Conservation (phyloP, 2,797 vertebrate genomes). For the Thaleichthys pacificus region DNA sequence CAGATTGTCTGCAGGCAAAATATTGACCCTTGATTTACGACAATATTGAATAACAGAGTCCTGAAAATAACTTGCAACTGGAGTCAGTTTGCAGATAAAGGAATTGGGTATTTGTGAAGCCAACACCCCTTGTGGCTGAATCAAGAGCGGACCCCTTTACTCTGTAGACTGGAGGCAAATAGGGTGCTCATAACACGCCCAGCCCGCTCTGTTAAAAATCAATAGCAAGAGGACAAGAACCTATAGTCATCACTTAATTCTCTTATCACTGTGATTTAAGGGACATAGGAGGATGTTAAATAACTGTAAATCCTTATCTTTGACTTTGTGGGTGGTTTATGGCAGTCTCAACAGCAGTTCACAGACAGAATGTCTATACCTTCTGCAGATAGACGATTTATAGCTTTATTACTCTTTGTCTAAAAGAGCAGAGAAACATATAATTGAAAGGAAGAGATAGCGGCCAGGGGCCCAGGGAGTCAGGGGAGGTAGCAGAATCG, state of each 20-base stretch:
- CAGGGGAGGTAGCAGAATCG: slow-evolving; percentile 12
- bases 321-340: slow-evolving; percentile 78
- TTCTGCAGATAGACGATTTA: slow-evolving; percentile 68
- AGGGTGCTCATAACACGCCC: slow-evolving; percentile 59
- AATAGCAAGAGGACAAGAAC: slow-evolving; percentile 75
- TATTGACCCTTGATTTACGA: neutral
- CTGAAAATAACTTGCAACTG: slow-evolving; percentile 2
- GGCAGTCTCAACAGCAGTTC: slow-evolving; percentile 76
- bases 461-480: slow-evolving; percentile 44
- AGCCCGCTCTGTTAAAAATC: slow-evolving; percentile 63
- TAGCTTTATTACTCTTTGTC: slow-evolving; percentile 81
- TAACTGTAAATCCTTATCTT: slow-evolving; percentile 81
- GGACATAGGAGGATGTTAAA: slow-evolving; percentile 74
- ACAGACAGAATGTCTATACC: slow-evolving; percentile 74
- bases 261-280: slow-evolving; percentile 75
- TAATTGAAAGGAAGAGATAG: slow-evolving; percentile 77
- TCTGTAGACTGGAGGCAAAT: slow-evolving; percentile 59
- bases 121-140: slow-evolving; percentile 23
- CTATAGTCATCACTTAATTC: slow-evolving; percentile 73
- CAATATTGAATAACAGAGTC: neutral
- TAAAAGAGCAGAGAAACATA: slow-evolving; percentile 74
- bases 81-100: neutral
- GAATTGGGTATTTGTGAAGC: slow-evolving; percentile 17
- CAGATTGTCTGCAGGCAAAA: neutral
- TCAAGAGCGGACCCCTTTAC: slow-evolving; percentile 29